Evolutionary conservation across 2,113 vertebrate species (phyloP), one percentile per base, ranked within the genome.

Genomic region (Bubo bubo): DNA sequence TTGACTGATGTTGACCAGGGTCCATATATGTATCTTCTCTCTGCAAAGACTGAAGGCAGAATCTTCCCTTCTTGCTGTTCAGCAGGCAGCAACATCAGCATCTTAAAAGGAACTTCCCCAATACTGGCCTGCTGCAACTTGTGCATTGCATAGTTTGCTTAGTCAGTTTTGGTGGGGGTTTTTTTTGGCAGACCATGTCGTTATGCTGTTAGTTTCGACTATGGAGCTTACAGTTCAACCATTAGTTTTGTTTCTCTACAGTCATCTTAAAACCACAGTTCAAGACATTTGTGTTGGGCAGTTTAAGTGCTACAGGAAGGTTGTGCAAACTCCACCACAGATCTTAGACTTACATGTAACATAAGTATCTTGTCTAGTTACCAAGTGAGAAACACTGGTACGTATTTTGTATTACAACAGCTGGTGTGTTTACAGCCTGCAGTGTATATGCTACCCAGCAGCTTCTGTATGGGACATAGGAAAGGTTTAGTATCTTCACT

Each of bases 1-100:
- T 43, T 41, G 47, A 30, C 64, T 1, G 0, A 0, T 50, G n/a
- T 32, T 39, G 22, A 30, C 60, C 41, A 6, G 3, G 3, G 18
- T 52, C 66, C 14, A 3, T 24, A 24, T 16, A 56, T 4, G 23
- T 8, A 50, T 21, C 39, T 70, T 70, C 45, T 49, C 1, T 1
- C 45, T 53, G 39, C 58, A 45, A 43, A 71, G 34, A 27, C 67
- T 34, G 34, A 52, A 68, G 45, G 30, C 30, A 73, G 50, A n/a
- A 15, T 70, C 30, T 15, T 64, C 9, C 37, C 9, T 60, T 53
- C 26, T 81, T 74, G 27, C 37, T 93, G 47, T 28, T 79, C 52
- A 27, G 30, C 17, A 43, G 68, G 53, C 59, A 53, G 30, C 64
- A 71, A 3, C 28, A 10, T 18, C 35, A 52, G 43, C 56, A 24